Evolutionary conservation across 1,140 invertebrate genomes (phyloP), one percentile per base, ranked within the genome.

Genomic region (Solenopsis invicta): DNA sequence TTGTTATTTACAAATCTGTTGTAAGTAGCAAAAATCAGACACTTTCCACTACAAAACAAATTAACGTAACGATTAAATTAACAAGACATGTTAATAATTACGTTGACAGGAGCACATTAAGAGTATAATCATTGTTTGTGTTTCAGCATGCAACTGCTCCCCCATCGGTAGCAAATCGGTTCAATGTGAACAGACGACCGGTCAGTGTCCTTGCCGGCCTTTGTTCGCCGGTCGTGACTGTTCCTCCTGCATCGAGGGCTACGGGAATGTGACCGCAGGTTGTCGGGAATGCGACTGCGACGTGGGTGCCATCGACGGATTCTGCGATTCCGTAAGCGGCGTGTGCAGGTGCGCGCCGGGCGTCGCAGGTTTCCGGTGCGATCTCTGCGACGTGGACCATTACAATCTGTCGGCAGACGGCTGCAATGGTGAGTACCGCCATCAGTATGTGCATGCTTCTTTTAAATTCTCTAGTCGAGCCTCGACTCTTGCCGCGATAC

Each of bases 361-460:
- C 24, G 97, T 98, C 4, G 97, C 97, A 61, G 98, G 98, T 16
- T 96, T 96, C n/a, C 96, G 96, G 72, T 99, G 98, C 94, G 97
- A 98, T 91, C 94, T 93, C 18, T 99, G 98, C 93, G 95, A 97
- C 59, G 95, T 96, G 56, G 96, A 97, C 59, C 97, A 97, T 95
- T 99, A 97, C 94, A 98, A 97, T 21, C 97, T 99, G 88, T 97
- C 97, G 34, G 92, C 92, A 4, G 91, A 94, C 13, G 98, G 98
- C 89, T 98, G 98, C 93, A 92, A 93, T 93, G 96, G 98, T 98
- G 93, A 97, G 97, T 96, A 50, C 6, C 9, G 50, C 50, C 64
- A 34, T 37, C 13, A 8, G 16, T 34, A 66, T 16, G 12, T n/a
- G 16, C 9, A 80, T 72, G 64, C 48, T 69, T 56, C 21, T 12